Evolutionary conservation across 2,888 invertebrate species (phyloP), one percentile per base, ranked within the genome.

Genomic region (Ceriagrion tenellum): DNA sequence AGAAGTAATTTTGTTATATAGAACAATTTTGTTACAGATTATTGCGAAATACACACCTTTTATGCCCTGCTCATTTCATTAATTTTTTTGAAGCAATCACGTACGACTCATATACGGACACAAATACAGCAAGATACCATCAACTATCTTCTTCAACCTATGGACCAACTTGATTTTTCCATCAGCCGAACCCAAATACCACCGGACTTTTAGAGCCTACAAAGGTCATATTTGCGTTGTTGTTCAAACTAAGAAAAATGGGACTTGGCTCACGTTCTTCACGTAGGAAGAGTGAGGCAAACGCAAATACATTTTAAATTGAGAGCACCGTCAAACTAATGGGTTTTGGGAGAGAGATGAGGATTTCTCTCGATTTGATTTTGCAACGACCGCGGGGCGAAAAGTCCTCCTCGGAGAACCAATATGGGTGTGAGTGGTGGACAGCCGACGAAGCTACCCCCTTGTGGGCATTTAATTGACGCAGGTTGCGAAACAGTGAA

Each of bases 321-420:
- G 81, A 35, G 81, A 35, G 81, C 81, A 81, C 8, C 35, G 81
- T 35, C 26, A n/a, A 81, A 13, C 26, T n/a, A n/a, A 35, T 35
- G 81, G n/a, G n/a, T n/a, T n/a, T n/a, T n/a, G n/a, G n/a, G n/a
- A n/a, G 81, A 69, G 81, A 35, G 81, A 81, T 35, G 35, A 69
- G n/a, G 35, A 81, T 35, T 81, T 30, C 81, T 81, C 81, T 18
- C 35, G 26, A 69, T 69, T 69, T 26, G 26, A n/a, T 69, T 69
- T 69, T n/a, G 69, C n/a, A 35, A 81, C 12, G 81, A 35, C 81
- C 35, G 35, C 0, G 16, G 12, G n/a, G 6, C 35, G 16, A 69
- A 81, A 35, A 35, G 59, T 59, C 59, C 4, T 59, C 59, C 20
- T 20, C 59, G 2, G 59, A 20, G 59, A 6, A 20, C 20, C 20